A percentile compares a stretch with the other conserved stretches of the same genome.
Conservation (phyloP, 2,888 invertebrate genomes). For the Allacma fusca region DNA sequence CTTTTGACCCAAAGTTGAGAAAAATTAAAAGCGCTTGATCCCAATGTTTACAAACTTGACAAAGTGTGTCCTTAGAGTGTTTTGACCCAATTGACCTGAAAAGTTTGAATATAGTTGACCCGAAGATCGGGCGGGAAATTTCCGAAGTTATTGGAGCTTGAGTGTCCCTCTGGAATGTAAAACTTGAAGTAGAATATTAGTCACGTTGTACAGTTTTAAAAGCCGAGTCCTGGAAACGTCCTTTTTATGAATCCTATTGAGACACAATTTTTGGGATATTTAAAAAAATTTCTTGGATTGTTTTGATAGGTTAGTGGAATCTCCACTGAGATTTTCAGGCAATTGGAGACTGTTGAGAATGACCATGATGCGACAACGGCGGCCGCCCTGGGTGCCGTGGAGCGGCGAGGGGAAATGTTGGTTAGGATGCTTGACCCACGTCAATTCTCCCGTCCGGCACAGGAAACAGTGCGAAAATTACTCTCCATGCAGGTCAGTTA, state of each 20-base stretch:
- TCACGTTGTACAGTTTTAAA: no score
- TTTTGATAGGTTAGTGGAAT: constrained; percentile 89
- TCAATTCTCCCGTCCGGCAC: constrained; percentile 84
- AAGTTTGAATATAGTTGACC: no score
- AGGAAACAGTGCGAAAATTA: constrained; percentile 87
- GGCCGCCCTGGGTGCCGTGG: constrained; percentile 85
- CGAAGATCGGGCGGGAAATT: no score
- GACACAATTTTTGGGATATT: not conserved
- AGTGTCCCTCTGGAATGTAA: no score
- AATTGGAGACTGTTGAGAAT: constrained; percentile 95
- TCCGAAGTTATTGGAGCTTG: no score
- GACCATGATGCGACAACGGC: constrained; percentile 93
- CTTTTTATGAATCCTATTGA: not conserved
- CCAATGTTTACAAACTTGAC: no score
- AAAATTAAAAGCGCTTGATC: no score
- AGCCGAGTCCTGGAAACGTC: no score
- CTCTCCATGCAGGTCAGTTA: constrained; percentile 78
- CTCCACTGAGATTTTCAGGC: constrained; percentile 94
- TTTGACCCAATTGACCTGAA: no score
- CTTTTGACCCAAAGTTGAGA: no score
- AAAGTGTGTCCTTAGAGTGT: no score
- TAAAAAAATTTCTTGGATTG: constrained; percentile 20
- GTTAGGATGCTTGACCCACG: constrained; percentile 88
- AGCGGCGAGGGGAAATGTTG: constrained; percentile 90
- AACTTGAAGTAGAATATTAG: no score